phyloP scores from a whole-genome alignment of 2,888 invertebrate genomes.

The Pristionchus arcanus region DNA sequence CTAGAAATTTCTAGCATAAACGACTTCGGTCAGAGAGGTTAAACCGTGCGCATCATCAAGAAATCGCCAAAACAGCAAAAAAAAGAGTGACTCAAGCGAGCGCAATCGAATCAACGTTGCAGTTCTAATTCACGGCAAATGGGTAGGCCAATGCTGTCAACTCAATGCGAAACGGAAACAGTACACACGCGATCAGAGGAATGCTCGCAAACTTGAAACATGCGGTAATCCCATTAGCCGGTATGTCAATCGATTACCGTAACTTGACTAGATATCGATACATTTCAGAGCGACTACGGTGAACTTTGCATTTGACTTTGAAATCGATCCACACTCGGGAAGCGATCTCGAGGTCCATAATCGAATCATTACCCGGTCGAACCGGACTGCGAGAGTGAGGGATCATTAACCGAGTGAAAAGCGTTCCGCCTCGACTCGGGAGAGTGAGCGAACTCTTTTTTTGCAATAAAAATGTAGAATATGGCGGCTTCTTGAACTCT shows the following conservation, averaged over 20 bases:
- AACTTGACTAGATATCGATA: too few relatives aligned
- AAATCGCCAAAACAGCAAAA: background rate
- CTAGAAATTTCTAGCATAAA: too few relatives aligned
- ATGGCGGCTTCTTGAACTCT: too few relatives aligned
- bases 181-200: background rate
- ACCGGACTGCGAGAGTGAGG: background rate
- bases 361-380: background rate
- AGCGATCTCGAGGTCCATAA: constrained; percentile 10
- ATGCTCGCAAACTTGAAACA: background rate
- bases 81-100: background rate
- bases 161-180: constrained; percentile 18
- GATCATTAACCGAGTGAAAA: constrained; percentile 1
- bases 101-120: background rate
- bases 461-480: too few relatives aligned
- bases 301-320: background rate
- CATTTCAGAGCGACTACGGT: background rate
- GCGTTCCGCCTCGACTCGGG: too few relatives aligned
- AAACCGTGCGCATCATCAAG: too few relatives aligned
- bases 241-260: background rate
- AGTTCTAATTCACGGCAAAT: constrained; percentile 2
- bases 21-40: too few relatives aligned
- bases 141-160: background rate
- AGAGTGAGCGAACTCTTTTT: too few relatives aligned
- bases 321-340: background rate
- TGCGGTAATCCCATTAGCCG: background rate